Evolutionary conservation across 2,797 vertebrate genomes (phyloP), one percentile per base, ranked within the genome.

Genomic region (Pangasius macronema): DNA sequence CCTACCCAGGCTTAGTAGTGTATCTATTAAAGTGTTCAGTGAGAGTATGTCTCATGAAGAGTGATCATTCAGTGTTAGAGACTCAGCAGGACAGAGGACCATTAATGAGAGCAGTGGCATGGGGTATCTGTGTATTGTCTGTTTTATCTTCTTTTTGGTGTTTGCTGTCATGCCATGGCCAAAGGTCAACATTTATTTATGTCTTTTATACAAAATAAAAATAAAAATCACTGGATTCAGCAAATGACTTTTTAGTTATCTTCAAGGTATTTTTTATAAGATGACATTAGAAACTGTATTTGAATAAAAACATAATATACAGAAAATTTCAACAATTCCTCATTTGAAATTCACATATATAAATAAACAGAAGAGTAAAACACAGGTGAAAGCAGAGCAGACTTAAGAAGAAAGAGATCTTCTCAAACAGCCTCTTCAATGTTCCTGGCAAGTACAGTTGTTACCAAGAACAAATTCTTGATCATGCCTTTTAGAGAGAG

Each of bases 31-130:
- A 7, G 33, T 55, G 18, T 57, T 55, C 18, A 10, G 18, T n/a
- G 18, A 36, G 4, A 36, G n/a, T 33, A 33, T 77, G 73, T 76
- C 14, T 53, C 14, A 73, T 30, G n/a, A 76, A 51, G 46, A 30
- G 14, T 75, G 46, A 16, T 36, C 57, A 76, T 79, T 79, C 9
- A 14, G 49, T 11, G 30, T 16, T 55, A 33, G 85, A 73, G 77
- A 10, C 85, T 72, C 86, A 88, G 87, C 85, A 76, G 79, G 85
- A 80, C 22, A 51, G 24, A 79, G 33, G 20, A 77, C 53, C 53
- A 86, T 85, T 90, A 83, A 89, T 86, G 82, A 88, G 77, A 79
- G 65, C 53, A 84, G 36, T 57, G 68, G 79, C 77, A 42, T 13
- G 11, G 51, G 76, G n/a, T 65, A 86, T 53, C 42, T 67, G 39